Percentiles rank a stretch among this genome's conserved stretches.
phyloP scores from a whole-genome alignment of 2,888 invertebrate species.

The Agriopis aurantiaria region DNA sequence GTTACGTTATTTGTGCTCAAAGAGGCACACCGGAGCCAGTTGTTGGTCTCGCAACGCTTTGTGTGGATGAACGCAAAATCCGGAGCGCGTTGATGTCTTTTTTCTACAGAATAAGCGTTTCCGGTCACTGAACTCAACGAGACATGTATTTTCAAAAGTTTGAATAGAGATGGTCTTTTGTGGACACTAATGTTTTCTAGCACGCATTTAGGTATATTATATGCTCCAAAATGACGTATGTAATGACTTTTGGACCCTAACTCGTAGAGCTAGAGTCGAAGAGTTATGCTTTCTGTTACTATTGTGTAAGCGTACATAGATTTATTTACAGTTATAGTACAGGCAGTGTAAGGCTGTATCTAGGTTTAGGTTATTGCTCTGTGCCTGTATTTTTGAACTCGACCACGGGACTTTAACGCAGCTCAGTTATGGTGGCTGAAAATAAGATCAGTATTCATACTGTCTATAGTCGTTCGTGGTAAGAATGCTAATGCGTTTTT shows the following conservation, averaged over 20 bases:
- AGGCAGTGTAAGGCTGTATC: slow-evolving; percentile 32
- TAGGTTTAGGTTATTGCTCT: slow-evolving; percentile 38
- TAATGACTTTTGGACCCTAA: slow-evolving; percentile 35
- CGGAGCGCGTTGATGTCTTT: slow-evolving; percentile 48
- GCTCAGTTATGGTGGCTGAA: slow-evolving; percentile 31
- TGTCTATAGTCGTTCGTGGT: slow-evolving; percentile 21
- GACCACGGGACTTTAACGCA: slow-evolving; percentile 28
- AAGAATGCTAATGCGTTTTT: slow-evolving; percentile 35
- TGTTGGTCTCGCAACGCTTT: slow-evolving; percentile 36
- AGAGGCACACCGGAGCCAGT: slow-evolving; percentile 29
- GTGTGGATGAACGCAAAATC: slow-evolving; percentile 45
- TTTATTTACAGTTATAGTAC: slow-evolving; percentile 36
- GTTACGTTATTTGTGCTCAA: slow-evolving; percentile 5
- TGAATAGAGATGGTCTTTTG: slow-evolving; percentile 40
- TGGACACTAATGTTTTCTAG: slow-evolving; percentile 41
- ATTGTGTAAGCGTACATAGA: slow-evolving; percentile 37
- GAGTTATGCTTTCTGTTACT: slow-evolving; percentile 26
- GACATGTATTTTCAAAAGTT: slow-evolving; percentile 40
- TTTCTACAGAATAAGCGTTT: slow-evolving; percentile 43
- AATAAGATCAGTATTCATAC: slow-evolving; percentile 35
- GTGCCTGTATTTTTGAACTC: slow-evolving; percentile 35
- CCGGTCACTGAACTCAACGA: slow-evolving; percentile 46
- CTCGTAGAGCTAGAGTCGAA: slow-evolving; percentile 33
- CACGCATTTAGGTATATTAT: slow-evolving; percentile 33
- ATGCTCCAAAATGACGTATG: slow-evolving; percentile 33